These are phyloP conservation scores for Psylliodes chrysocephalus DNA, from an alignment of 2,888 invertebrate genomes.

Conservation along the genomic window DNA sequence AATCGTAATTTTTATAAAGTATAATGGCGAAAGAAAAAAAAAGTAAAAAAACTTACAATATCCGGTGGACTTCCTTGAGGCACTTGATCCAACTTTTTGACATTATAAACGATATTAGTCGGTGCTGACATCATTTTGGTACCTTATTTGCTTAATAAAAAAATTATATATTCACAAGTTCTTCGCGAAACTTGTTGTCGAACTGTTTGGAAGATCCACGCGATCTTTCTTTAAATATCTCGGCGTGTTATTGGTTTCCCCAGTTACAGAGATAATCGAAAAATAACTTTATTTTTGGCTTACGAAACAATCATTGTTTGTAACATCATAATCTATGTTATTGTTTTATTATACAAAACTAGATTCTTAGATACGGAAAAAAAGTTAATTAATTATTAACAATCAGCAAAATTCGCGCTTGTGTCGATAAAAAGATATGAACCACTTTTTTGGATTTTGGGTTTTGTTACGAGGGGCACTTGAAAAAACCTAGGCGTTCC, in stretches of 20 bases:
- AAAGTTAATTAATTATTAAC: too few species aligned
- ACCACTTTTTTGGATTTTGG: too few species aligned
- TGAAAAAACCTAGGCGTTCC: too few species aligned
- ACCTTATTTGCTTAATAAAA: neutral
- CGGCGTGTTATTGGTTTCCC: neutral
- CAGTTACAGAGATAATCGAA: slow-evolving; percentile 14
- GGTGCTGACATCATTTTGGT: slow-evolving; percentile 44
- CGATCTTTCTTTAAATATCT: slow-evolving; percentile 23
- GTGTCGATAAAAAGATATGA: too few species aligned
- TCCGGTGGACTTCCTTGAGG: slow-evolving; percentile 47
- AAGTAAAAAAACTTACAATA: slow-evolving; percentile 43
- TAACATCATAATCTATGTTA: slow-evolving; percentile 9
- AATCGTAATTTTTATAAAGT: too few species aligned
- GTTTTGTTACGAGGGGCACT: too few species aligned
- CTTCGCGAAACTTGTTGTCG: neutral
- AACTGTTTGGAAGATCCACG: slow-evolving; percentile 7
- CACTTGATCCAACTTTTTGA: slow-evolving; percentile 1
- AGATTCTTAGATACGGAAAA: neutral
- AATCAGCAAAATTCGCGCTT: too few species aligned
- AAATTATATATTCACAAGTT: neutral
- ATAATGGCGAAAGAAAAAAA: too few species aligned
- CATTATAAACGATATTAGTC: slow-evolving; percentile 37
- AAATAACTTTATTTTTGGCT: slow-evolving; percentile 2
- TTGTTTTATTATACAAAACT: neutral
- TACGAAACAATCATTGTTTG: slow-evolving; percentile 17